These are phyloP conservation scores for Enchytraeus crypticus DNA, from an alignment of 2,888 invertebrate species.

Conservation along the genomic window DNA sequence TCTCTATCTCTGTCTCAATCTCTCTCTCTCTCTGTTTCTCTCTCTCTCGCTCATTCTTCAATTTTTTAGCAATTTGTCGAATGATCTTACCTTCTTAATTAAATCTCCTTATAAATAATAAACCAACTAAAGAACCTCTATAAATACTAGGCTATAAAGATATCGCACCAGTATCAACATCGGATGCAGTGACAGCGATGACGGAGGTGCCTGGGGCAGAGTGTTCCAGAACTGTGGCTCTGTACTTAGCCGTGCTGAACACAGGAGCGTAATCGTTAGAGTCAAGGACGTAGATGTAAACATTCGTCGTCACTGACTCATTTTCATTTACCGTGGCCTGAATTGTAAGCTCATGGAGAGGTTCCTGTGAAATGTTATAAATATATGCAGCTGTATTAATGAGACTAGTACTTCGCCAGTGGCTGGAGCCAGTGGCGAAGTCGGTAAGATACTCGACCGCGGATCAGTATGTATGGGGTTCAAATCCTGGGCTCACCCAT, in stretches of 20 bases:
- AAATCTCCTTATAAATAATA: too few relatives aligned
- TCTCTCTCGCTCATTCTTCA: too few relatives aligned
- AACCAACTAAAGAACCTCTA: too few relatives aligned
- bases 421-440: too few relatives aligned
- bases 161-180: constrained; percentile 30
- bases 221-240: constrained; percentile 66
- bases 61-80: too few relatives aligned
- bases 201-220: constrained; percentile 62
- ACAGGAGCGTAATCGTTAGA: constrained; percentile 82
- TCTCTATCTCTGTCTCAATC: not conserved
- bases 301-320: constrained; percentile 18
- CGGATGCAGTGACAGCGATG: constrained; percentile 58
- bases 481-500: not conserved
- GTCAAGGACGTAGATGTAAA: constrained; percentile 73
- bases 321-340: constrained; percentile 70
- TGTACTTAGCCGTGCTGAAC: constrained; percentile 64
- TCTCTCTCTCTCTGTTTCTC: not conserved
- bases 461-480: too few relatives aligned
- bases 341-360: constrained; percentile 45
- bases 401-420: not conserved
- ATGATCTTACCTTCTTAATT: too few relatives aligned
- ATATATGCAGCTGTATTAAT: not conserved
- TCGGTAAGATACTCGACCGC: too few relatives aligned
- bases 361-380: not conserved
- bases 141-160: too few relatives aligned